Percentiles rank a stretch among this genome's conserved stretches.
These are phyloP conservation scores for Lagopus muta DNA, from an alignment of 2,113 vertebrate genomes.

Conservation along the genomic window DNA sequence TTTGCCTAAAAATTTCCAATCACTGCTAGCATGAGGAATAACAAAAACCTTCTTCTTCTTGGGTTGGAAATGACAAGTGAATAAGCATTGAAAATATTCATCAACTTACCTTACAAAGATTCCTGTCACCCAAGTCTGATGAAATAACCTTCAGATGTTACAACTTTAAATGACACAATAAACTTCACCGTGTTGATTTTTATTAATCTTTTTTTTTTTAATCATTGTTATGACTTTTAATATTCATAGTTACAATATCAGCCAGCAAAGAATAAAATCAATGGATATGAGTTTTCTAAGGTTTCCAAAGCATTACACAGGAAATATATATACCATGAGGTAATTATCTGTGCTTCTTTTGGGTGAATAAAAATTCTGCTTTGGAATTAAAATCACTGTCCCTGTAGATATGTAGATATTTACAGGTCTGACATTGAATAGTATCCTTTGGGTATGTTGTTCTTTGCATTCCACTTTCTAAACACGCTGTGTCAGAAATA, in stretches of 20 bases:
- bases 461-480: background rate
- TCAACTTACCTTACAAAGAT: background rate
- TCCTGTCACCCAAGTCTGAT: background rate
- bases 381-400: background rate
- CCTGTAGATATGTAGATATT: background rate
- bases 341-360: background rate
- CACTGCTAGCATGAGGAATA: rapidly evolving
- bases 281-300: background rate
- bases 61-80: background rate
- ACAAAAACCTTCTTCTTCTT: background rate
- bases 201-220: background rate
- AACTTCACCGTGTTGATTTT: background rate
- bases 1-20: background rate
- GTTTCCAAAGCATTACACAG: background rate
- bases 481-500: background rate
- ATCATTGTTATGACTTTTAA: background rate
- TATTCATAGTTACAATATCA: background rate
- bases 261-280: background rate
- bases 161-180: background rate
- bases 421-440: background rate
- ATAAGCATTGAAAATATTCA: background rate
- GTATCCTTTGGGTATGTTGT: rapidly evolving
- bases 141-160: background rate
- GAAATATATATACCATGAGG: background rate
- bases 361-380: background rate